A percentile compares a stretch with the other conserved stretches of the same genome.
Evolutionary conservation across 2,113 vertebrate genomes (phyloP).

Genomic region (Ardeotis arabs): DNA sequence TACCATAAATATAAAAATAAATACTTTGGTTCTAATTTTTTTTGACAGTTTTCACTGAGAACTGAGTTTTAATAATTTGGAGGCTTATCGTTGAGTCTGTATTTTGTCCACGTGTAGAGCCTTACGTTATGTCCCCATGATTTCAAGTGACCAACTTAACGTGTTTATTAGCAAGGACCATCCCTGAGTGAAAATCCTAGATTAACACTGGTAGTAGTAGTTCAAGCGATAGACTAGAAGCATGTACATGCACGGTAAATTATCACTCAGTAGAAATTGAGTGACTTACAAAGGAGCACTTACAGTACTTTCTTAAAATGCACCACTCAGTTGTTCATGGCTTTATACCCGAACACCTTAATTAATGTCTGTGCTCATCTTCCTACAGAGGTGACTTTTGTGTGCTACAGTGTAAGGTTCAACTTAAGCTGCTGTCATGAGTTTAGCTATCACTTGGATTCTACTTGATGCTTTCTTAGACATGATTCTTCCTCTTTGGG

Average conservation of each 20-base stretch:
- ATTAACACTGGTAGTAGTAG: not conserved
- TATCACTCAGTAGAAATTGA: not conserved
- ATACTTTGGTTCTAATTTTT: not conserved
- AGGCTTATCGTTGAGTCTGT: not conserved
- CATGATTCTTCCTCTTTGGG: not conserved
- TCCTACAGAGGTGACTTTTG: not conserved
- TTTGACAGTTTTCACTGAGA: not conserved
- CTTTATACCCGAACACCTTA: not conserved
- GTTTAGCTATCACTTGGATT: not conserved
- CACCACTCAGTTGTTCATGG: not conserved
- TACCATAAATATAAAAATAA: not conserved
- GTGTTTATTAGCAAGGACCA: not conserved
- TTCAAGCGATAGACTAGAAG: not conserved
- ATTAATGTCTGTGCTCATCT: not conserved
- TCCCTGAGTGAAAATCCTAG: not conserved
- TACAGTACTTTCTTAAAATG: not conserved
- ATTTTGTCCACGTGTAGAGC: not conserved
- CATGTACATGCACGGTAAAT: not conserved
- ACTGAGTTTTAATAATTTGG: not conserved
- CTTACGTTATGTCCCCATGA: not conserved
- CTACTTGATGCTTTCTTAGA: not conserved
- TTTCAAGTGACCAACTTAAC: not conserved
- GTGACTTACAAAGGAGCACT: not conserved
- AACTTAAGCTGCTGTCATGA: not conserved
- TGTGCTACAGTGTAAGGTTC: not conserved